A percentile compares a stretch with the other conserved stretches of the same genome.
These are phyloP conservation scores for Belonocnema kinseyi DNA, from an alignment of 1,140 invertebrate species.

Conservation along the genomic window DNA sequence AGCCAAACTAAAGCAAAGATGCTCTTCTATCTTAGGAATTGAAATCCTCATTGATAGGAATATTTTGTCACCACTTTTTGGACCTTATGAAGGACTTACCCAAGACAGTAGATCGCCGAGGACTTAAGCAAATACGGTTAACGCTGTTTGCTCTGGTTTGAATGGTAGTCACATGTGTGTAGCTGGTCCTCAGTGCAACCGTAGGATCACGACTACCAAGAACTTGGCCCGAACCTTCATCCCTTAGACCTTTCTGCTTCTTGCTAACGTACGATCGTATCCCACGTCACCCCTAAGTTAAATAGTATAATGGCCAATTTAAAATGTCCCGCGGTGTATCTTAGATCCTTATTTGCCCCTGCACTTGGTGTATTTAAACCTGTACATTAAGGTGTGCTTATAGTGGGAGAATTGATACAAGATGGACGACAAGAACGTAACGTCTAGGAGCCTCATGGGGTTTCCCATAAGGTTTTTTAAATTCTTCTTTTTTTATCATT, in stretches of 20 bases:
- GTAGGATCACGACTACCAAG: conserved; percentile 32
- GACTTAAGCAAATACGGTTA: conserved; percentile 70
- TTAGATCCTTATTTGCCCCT: conserved; percentile 69
- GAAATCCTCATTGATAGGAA: background rate
- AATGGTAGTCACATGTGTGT: conserved; percentile 63
- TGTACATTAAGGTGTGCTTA: conserved; percentile 55
- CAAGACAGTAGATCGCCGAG: conserved; percentile 65
- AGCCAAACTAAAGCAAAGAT: background rate
- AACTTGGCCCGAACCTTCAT: conserved; percentile 35
- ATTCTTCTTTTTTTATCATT: too few relatives aligned
- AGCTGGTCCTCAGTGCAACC: conserved; percentile 42
- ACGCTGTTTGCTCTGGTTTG: conserved; percentile 67
- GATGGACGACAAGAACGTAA: conserved; percentile 48
- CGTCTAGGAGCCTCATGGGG: conserved; percentile 55
- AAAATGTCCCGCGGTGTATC: conserved; percentile 71
- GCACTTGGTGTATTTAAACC: conserved; percentile 66
- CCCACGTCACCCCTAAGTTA: conserved; percentile 70
- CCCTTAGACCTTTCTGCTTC: conserved; percentile 42
- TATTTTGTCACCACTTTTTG: background rate
- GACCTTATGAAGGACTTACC: background rate
- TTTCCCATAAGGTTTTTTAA: conserved; percentile 52
- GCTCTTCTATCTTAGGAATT: background rate
- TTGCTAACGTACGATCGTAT: conserved; percentile 38
- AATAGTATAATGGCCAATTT: conserved; percentile 77
- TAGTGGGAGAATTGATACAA: conserved; percentile 57